Conservation (phyloP, 2,797 vertebrate species). For the Ispidina lecontei region DNA sequence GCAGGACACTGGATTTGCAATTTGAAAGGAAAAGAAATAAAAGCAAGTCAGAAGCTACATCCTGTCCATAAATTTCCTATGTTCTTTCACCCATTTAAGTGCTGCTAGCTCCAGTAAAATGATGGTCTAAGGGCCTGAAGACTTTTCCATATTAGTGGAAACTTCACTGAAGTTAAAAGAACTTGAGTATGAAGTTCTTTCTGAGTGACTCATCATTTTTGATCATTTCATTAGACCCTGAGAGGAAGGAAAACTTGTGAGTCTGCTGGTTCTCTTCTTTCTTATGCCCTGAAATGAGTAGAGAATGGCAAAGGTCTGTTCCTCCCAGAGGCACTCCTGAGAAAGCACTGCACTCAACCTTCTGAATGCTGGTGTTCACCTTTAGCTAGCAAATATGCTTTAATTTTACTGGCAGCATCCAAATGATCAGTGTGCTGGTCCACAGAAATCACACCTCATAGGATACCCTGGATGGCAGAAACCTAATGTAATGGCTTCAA, state of each 20-base stretch:
- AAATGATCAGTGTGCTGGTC: neutral
- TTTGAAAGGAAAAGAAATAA: neutral
- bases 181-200: neutral
- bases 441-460: neutral
- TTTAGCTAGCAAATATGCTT: neutral
- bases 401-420: neutral
- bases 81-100: neutral
- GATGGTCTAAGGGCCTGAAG: neutral
- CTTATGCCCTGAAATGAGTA: neutral
- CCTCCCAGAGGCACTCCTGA: neutral
- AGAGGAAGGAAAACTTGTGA: neutral
- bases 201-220: neutral
- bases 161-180: neutral
- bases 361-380: neutral
- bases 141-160: conserved; percentile 10
- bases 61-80: neutral
- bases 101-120: conserved; percentile 10
- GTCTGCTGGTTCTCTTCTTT: neutral
- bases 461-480: neutral
- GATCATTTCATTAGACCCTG: neutral
- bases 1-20: neutral
- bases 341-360: neutral
- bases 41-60: neutral
- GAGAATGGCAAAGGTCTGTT: neutral
- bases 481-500: neutral